Evolutionary conservation across 2,888 invertebrate genomes (phyloP).

Genomic region (Labia minor): DNA sequence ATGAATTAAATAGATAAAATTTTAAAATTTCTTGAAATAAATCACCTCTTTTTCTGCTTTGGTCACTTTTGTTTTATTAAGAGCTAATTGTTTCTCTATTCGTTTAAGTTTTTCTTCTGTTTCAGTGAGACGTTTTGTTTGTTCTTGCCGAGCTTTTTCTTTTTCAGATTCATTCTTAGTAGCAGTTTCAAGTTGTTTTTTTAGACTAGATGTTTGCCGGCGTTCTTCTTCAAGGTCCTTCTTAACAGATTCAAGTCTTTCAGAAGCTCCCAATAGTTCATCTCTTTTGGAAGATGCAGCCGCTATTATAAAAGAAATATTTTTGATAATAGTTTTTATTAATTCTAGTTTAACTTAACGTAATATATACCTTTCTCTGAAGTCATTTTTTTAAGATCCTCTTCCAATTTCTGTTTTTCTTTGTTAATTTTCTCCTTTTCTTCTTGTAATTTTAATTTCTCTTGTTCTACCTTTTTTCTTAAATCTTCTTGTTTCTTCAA

Average conservation of each 20-base stretch:
- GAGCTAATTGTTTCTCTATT: conserved; percentile 43
- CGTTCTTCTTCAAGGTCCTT: conserved; percentile 53
- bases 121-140: conserved; percentile 47
- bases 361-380: conserved; percentile 52
- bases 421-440: conserved; percentile 26
- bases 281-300: conserved; percentile 43
- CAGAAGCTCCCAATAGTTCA: conserved; percentile 44
- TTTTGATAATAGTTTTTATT: too few species aligned
- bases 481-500: conserved; percentile 24
- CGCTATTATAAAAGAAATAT: conserved; percentile 27
- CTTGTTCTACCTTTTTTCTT: conserved; percentile 22
- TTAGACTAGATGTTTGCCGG: conserved; percentile 49
- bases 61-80: conserved; percentile 37
- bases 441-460: conserved; percentile 23
- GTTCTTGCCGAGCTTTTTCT: conserved; percentile 34
- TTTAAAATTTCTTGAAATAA: too few species aligned
- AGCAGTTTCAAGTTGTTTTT: conserved; percentile 45
- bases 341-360: too few species aligned
- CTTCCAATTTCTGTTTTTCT: conserved; percentile 44
- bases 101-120: conserved; percentile 55
- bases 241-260: conserved; percentile 53
- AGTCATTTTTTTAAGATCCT: conserved; percentile 47
- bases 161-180: conserved; percentile 45
- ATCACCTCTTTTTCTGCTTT: conserved; percentile 50
- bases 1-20: conserved; percentile 17